A percentile compares a stretch with the other conserved stretches of the same genome.
Evolutionary conservation across 2,113 vertebrate genomes (phyloP).

Genomic region (Tupaia chinensis): DNA sequence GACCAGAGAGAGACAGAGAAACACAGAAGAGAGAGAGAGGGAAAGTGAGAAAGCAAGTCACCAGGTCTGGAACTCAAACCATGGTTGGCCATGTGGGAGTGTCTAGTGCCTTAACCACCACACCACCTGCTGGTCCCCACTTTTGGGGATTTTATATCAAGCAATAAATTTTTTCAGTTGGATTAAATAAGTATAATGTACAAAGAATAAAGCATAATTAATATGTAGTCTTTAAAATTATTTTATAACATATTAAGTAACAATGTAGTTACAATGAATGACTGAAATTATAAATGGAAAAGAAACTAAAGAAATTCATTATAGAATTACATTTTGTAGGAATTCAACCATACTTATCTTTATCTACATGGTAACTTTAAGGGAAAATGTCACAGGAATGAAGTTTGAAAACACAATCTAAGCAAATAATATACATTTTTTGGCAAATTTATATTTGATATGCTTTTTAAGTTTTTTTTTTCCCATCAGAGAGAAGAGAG

Average conservation of each 20-base stretch:
- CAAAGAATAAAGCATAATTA: not conserved
- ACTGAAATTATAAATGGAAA: slow-evolving; percentile 36
- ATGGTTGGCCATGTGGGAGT: no score
- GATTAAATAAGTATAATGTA: not conserved
- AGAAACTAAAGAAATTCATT: not conserved
- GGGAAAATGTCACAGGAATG: not conserved
- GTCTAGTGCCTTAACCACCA: no score
- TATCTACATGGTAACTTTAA: not conserved
- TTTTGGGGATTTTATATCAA: not conserved
- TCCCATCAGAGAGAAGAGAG: not conserved
- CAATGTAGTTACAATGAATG: not conserved
- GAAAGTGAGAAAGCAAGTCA: no score
- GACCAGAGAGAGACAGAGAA: no score
- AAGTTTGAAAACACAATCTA: not conserved
- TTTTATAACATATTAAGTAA: slow-evolving; percentile 21
- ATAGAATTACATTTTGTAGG: not conserved
- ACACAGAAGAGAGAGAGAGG: no score
- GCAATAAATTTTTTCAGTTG: not conserved
- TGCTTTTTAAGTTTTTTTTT: not conserved
- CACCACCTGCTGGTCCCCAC: not conserved
- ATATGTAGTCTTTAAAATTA: not conserved
- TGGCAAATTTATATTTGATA: not conserved
- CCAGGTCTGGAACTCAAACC: no score
- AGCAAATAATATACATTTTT: not conserved
- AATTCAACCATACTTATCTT: not conserved